Base-by-base conservation (phyloP, 2,113 vertebrate species). In the Mungos mungo region DNA sequence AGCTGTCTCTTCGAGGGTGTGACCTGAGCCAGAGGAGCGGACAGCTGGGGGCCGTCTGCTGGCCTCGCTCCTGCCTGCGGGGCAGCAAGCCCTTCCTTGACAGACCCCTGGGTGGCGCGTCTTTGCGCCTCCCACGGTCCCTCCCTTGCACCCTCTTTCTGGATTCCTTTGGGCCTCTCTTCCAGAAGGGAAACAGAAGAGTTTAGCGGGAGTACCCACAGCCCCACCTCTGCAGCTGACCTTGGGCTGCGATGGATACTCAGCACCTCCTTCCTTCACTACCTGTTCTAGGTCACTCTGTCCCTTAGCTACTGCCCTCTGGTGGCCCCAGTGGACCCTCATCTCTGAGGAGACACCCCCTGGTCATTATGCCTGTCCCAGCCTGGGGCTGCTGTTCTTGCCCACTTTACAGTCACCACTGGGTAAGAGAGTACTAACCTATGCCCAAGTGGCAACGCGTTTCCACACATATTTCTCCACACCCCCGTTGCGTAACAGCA, bases 251-350 rank as follows among this genome's bases (percentile, higher is more conserved):
- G n/a, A 5, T 15, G n/a, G 76, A 80, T 66, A 52, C n/a, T 63
- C 33, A 47, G 27, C 2, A 19, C 47, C 68, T 94, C 54, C 31
- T 33, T 47, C 66, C 57, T 90, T 50, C 65, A 65, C 41, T 80
- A 2, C 50, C 60, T 25, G 23, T 50, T 96, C 93, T 47, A 83
- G 79, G 54, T 74, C n/a, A 83, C 13, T 8, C 33, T 95, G 10
- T 14, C 79, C 86, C 31, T n/a, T 45, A 92, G 68, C 76, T 96
- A 88, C 83, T 80, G 84, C 88, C 93, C 76, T 96, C 90, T 95
- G 52, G 88, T 94, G 96, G 95, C 60, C 41, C 69, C 65, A 25
- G 15, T 74, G 50, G n/a, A 41, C 41, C 25, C 15, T 90, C n/a
- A 29, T 47, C 77, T 47, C 7, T 45, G 31, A 91, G 41, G 77